phyloP scores from a whole-genome alignment of 1,140 invertebrate genomes.

The Ostrea denselamellosa region DNA sequence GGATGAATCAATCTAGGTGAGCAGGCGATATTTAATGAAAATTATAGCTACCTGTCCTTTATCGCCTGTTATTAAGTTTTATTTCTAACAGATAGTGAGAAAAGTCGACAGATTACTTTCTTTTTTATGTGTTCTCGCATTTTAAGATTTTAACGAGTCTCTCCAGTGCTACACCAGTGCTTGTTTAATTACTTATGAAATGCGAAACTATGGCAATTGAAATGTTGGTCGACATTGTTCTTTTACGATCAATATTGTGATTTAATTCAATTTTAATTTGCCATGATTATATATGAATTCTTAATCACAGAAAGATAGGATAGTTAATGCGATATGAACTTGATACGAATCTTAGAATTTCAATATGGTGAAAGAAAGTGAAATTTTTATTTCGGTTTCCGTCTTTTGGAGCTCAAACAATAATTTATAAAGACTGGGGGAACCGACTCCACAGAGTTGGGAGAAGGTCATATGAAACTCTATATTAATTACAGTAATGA shows the following conservation, averaged over 20 bases:
- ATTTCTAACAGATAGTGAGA: slow-evolving; percentile 42
- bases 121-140: slow-evolving; percentile 14
- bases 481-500: slow-evolving; percentile 29
- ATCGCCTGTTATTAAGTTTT: slow-evolving; percentile 29
- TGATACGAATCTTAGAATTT: slow-evolving; percentile 20
- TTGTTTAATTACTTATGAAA: slow-evolving; percentile 33
- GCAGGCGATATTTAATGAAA: slow-evolving; percentile 40
- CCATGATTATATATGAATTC: slow-evolving; percentile 25
- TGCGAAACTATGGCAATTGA: neutral
- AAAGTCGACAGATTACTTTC: slow-evolving; percentile 28
- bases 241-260: slow-evolving; percentile 34
- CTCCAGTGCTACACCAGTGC: neutral
- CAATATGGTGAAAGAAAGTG: slow-evolving; percentile 3
- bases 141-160: slow-evolving; percentile 13
- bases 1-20: slow-evolving; percentile 19
- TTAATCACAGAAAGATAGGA: slow-evolving; percentile 30
- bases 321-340: slow-evolving; percentile 15
- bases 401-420: neutral
- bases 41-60: slow-evolving; percentile 40
- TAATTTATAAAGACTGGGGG: slow-evolving; percentile 6
- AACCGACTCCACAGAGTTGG: neutral
- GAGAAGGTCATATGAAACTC: neutral
- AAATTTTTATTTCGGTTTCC: slow-evolving; percentile 31
- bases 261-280: slow-evolving; percentile 40
- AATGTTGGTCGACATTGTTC: neutral